Base-by-base conservation (phyloP, 2,113 vertebrate species). In the Callionymus lyra region DNA sequence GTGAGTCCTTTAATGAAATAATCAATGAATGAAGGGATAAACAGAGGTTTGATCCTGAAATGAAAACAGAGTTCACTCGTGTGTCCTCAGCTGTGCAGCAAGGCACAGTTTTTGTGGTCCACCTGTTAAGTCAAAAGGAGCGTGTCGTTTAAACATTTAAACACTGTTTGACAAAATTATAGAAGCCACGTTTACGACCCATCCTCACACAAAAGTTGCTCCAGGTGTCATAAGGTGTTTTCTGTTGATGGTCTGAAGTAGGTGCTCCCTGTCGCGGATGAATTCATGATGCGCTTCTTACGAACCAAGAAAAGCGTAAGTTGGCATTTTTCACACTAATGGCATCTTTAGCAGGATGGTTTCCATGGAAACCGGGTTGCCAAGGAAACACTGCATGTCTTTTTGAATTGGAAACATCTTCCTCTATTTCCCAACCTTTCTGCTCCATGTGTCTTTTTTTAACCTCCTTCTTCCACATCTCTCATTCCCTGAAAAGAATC, bases 361-460 rank as follows among this genome's bases (percentile, higher is more conserved):
- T 81, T 78, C 82, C 58, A 84, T 85, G 82, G 85, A 59, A 83
- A 86, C 85, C 70, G 76, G 69, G 86, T 87, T 86, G 84, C 85
- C 83, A 86, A 54, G 85, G 85, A 84, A 86, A 87, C 86, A 71
- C 81, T 77, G 82, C 68, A 80, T 54, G 74, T 84, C 84, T 86
- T 73, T 84, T 86, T 83, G 84, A 86, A 84, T 86, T 82, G 82
- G 82, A 83, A 80, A 83, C 80, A 74, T 83, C 80, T 84, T 70
- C 59, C 68, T 73, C 73, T 44, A 70, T 70, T 65, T 35, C 46
- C 70, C 72, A 50, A 44, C 54, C 60, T 53, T 48, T 37, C 57
- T 27, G 21, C 44, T 6, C 11, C 6, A 16, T n/a, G 38, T 57
- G 54, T 58, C 34, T 53, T 40, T 34, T 53, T 79, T 52, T 46